phyloP scores from a whole-genome alignment of 1,140 invertebrate species.

The Cotesia glomerata region DNA sequence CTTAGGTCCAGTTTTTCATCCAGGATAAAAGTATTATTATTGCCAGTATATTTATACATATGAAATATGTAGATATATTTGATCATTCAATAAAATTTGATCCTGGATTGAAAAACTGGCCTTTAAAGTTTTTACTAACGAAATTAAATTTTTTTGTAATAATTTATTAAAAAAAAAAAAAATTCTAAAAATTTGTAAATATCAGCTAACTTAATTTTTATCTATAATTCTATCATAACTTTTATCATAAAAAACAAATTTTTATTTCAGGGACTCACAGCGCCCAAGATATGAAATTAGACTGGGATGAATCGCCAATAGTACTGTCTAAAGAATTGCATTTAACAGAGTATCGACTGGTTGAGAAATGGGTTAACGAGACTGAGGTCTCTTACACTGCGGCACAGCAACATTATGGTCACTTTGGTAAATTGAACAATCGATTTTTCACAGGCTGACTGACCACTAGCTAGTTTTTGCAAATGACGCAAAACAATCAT shows the following conservation, averaged over 20 bases:
- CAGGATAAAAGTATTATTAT: too few relatives aligned
- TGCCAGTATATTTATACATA: too few relatives aligned
- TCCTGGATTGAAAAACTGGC: too few relatives aligned
- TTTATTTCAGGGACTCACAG: constrained; percentile 76
- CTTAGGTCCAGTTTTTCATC: too few relatives aligned
- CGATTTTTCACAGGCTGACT: not conserved
- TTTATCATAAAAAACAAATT: not conserved
- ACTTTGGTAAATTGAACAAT: constrained; percentile 65
- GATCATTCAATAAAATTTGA: too few relatives aligned
- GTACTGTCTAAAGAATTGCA: constrained; percentile 77
- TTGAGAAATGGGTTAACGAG: constrained; percentile 74
- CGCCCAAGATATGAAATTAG: constrained; percentile 73
- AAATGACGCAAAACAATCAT: not conserved
- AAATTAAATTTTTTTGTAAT: too few relatives aligned
- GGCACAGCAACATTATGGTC: constrained; percentile 71
- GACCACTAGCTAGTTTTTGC: not conserved
- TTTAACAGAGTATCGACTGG: constrained; percentile 80
- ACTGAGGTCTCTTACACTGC: constrained; percentile 72
- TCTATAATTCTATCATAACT: too few relatives aligned
- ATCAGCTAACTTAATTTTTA: too few relatives aligned
- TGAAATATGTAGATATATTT: too few relatives aligned
- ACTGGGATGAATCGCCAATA: constrained; percentile 78
- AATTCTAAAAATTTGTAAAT: too few relatives aligned
- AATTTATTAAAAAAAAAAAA: too few relatives aligned
- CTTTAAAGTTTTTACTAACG: too few relatives aligned